Evolutionary conservation across 2,113 vertebrate species (phyloP), one percentile per base, ranked within the genome.

Genomic region (Albula goreensis): DNA sequence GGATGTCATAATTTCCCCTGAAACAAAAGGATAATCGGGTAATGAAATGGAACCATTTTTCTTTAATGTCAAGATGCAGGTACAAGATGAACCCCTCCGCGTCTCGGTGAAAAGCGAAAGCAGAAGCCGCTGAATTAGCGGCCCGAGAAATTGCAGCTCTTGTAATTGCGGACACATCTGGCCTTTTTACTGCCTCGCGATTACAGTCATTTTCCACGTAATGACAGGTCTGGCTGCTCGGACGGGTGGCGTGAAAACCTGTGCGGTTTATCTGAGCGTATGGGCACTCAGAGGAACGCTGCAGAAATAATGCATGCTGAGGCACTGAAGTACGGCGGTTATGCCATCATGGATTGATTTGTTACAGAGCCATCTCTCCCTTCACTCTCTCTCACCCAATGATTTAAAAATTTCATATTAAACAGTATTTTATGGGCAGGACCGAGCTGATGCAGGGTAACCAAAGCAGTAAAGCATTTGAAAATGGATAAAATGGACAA

Each of bases 201-300:
- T 74, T 74, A 74, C 70, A 74, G 70, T 74, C 70, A 74, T 74
- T 74, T 31, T 74, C 70, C n/a, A 41, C 70, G 22, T 74, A 74
- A 74, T 74, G 70, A 74, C n/a, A 22, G 70, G 70, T 31, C 70
- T 74, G 70, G 70, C 70, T 74, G 70, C 70, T 74, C 9, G 70
- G 70, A 74, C n/a, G 8, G 70, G n/a, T 31, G n/a, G 19, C n/a
- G 70, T 74, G 70, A 31, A 74, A 74, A 31, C 22, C 70, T 74
- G 19, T n/a, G 8, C n/a, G 70, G 31, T 74, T 31, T 31, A 4
- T 74, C n/a, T 22, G 10, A 10, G 63, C 22, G 22, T 70, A 70
- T 17, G 17, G 63, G 63, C 2, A 74, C 22, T 22, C 70, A 74
- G 10, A 1, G 31, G n/a, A 74, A 22, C 8, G 22, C 70, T 74